Conservation (phyloP, 92 coral and sea anemone species). For the Parazoanthus darwini region DNA sequence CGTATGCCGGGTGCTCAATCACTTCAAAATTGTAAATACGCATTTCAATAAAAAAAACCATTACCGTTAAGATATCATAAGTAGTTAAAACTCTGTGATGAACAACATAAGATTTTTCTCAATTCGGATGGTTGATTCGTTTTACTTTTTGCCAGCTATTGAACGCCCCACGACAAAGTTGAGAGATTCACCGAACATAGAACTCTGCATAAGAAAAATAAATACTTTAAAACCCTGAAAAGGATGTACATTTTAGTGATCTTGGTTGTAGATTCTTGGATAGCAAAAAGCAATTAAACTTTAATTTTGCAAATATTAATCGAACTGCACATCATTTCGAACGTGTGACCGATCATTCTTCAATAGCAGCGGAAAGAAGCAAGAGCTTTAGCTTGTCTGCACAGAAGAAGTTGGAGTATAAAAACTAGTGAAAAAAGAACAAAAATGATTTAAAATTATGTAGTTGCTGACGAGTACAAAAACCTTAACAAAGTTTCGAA, state of each 20-base stretch:
- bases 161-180: neutral
- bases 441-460: too few relatives aligned
- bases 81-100: neutral
- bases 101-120: too few relatives aligned
- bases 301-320: neutral
- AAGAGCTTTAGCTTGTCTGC: neutral
- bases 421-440: too few relatives aligned
- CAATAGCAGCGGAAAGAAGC: too few relatives aligned
- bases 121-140: too few relatives aligned
- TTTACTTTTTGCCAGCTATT: neutral
- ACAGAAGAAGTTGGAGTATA: too few relatives aligned
- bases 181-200: too few relatives aligned
- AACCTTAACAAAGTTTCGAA: too few relatives aligned
- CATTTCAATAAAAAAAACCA: neutral
- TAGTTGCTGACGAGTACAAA: too few relatives aligned
- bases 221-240: neutral
- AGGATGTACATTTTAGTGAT: neutral
- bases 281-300: constrained; percentile 4
- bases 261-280: constrained; percentile 10
- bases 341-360: neutral
- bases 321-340: neutral
- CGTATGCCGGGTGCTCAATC: constrained; percentile 2
- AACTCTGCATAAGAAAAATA: neutral
- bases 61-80: constrained; percentile 10
- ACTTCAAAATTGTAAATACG: constrained; percentile 8